Evolutionary conservation across 2,113 vertebrate genomes (phyloP).

Genomic region (Haemorhous mexicanus): DNA sequence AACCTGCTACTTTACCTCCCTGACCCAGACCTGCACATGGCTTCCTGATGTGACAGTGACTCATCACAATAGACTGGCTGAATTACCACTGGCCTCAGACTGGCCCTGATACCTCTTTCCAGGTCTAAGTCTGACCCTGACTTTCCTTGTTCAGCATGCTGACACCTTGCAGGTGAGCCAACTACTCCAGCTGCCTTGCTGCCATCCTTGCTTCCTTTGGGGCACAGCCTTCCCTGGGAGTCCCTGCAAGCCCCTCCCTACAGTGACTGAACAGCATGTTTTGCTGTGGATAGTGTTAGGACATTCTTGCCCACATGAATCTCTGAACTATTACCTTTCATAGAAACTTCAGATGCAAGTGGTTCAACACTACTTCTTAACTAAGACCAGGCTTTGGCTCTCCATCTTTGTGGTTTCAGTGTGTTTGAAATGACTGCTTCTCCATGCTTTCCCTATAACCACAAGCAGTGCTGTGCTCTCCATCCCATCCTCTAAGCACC

Average conservation of each 20-base stretch:
- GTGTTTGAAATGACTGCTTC: background rate
- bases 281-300: background rate
- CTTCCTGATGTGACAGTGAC: background rate
- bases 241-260: background rate
- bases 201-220: accelerated
- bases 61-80: background rate
- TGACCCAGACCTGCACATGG: background rate
- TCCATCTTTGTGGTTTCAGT: background rate
- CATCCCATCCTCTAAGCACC: background rate
- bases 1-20: background rate
- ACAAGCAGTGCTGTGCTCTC: background rate
- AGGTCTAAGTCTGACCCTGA: background rate
- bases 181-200: background rate
- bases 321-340: background rate
- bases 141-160: background rate
- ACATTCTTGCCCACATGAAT: background rate
- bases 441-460: background rate
- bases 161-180: background rate
- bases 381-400: background rate
- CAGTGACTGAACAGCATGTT: background rate
- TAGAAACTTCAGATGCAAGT: background rate
- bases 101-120: background rate
- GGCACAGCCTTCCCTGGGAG: background rate
- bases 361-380: background rate
- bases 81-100: background rate